Percentiles rank a stretch among this genome's conserved stretches.
Conservation (phyloP, 2,113 vertebrate species). For the Noctilio leporinus region DNA sequence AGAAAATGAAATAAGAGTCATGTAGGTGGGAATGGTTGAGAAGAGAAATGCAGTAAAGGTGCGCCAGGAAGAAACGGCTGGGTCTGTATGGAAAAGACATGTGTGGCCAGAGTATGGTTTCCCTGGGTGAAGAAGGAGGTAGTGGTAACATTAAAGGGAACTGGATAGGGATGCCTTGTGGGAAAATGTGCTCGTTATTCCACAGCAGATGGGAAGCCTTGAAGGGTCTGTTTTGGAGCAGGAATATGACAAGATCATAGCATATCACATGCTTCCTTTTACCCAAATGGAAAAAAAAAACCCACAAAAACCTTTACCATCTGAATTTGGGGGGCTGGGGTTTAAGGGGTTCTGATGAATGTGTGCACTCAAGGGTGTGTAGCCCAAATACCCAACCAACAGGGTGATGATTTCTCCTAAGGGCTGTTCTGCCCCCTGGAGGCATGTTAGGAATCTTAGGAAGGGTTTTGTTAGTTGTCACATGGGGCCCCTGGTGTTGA, state of each 20-base stretch:
- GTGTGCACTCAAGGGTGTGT: not conserved
- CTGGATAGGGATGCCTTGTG: not conserved
- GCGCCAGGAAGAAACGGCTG: rapidly evolving
- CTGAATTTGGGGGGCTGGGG: not conserved
- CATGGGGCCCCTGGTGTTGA: not conserved
- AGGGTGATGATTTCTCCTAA: not conserved
- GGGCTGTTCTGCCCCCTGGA: not conserved
- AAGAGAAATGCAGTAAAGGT: not conserved
- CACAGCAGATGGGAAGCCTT: not conserved
- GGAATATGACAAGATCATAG: not conserved
- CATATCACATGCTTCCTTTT: not conserved
- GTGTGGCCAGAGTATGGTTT: not conserved
- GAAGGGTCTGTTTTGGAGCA: not conserved
- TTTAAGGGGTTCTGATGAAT: not conserved
- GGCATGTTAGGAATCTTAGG: not conserved
- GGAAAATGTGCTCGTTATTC: not conserved
- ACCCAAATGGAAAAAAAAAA: not conserved
- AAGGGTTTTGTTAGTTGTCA: not conserved
- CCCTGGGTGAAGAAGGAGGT: not conserved
- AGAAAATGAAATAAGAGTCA: not conserved
- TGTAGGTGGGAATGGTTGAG: not conserved
- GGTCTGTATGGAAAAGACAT: rapidly evolving
- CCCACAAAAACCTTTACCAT: not conserved
- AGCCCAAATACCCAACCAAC: not conserved
- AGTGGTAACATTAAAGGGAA: not conserved